Percentiles rank a stretch among this genome's conserved stretches.
Evolutionary conservation across 2,888 invertebrate genomes (phyloP).

Genomic region (Macrosoma leucophasiata): DNA sequence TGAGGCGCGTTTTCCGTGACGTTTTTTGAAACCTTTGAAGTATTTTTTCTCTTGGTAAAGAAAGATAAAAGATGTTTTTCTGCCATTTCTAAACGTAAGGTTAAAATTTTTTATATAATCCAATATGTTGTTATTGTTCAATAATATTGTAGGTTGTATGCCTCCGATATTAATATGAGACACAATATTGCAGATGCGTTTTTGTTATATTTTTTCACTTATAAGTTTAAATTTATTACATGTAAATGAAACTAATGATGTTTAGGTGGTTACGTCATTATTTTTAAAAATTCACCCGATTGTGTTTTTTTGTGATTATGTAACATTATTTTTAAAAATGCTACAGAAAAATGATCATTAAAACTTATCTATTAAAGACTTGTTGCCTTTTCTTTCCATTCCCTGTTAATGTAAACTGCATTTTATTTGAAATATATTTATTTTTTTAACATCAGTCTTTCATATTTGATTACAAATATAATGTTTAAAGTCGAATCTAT

Average conservation of each 20-base stretch:
- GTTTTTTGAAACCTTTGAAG: constrained; percentile 37
- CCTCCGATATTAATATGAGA: constrained; percentile 45
- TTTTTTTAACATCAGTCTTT: too few species aligned
- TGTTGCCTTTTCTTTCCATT: constrained; percentile 13
- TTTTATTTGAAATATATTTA: too few species aligned
- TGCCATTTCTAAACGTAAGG: constrained; percentile 46
- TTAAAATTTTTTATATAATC: constrained; percentile 55
- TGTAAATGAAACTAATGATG: constrained; percentile 48
- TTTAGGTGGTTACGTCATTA: constrained; percentile 48
- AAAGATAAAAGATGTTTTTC: constrained; percentile 34
- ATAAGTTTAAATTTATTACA: constrained; percentile 51
- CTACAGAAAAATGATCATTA: constrained; percentile 70
- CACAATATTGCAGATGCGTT: constrained; percentile 52
- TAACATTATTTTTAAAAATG: constrained; percentile 66
- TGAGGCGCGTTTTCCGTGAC: constrained; percentile 35
- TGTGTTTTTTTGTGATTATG: constrained; percentile 61
- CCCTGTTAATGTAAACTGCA: too few species aligned
- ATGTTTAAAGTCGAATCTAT: too few species aligned
- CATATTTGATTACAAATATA: too few species aligned
- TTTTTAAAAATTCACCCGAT: constrained; percentile 42
- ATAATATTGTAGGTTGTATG: constrained; percentile 43
- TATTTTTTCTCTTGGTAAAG: constrained; percentile 31
- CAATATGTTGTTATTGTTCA: constrained; percentile 57
- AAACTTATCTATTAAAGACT: constrained; percentile 64
- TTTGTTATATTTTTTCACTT: constrained; percentile 57